phyloP scores from a whole-genome alignment of 2,113 vertebrate species.

The Marmota monax region DNA sequence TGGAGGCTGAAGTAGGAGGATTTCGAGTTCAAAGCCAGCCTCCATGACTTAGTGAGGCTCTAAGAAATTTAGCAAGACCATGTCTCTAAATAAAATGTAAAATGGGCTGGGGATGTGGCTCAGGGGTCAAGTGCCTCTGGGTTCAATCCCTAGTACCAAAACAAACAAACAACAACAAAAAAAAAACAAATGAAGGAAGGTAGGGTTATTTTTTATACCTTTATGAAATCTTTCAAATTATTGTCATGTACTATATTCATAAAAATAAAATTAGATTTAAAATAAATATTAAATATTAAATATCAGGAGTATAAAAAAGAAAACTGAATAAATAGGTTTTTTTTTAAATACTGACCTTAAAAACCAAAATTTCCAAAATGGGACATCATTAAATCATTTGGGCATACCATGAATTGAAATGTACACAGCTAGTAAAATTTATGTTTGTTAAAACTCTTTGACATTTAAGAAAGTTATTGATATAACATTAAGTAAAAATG shows the following conservation, averaged over 20 bases:
- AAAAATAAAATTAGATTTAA: conserved; percentile 41
- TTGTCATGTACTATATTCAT: background rate
- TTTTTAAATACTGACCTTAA: background rate
- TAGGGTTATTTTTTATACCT: background rate
- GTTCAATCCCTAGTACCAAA: too few relatives aligned
- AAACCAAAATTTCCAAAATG: conserved; percentile 8
- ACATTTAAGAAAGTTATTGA: background rate
- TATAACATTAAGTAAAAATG: background rate
- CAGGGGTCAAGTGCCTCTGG: too few relatives aligned
- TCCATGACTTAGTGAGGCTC: too few relatives aligned
- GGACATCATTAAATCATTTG: background rate
- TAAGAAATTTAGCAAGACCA: too few relatives aligned
- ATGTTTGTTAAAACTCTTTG: background rate
- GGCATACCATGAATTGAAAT: background rate
- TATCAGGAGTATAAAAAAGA: background rate
- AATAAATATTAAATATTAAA: background rate
- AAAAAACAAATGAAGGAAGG: background rate
- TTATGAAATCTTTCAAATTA: conserved; percentile 29
- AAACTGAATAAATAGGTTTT: background rate
- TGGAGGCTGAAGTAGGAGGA: too few relatives aligned
- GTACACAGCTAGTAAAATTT: background rate
- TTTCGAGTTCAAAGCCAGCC: too few relatives aligned
- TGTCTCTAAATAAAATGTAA: too few relatives aligned
- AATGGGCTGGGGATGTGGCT: too few relatives aligned
- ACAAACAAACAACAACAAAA: too few relatives aligned